These are phyloP conservation scores for Chrysodeixis includens DNA, from an alignment of 2,888 invertebrate genomes.

Conservation along the genomic window DNA sequence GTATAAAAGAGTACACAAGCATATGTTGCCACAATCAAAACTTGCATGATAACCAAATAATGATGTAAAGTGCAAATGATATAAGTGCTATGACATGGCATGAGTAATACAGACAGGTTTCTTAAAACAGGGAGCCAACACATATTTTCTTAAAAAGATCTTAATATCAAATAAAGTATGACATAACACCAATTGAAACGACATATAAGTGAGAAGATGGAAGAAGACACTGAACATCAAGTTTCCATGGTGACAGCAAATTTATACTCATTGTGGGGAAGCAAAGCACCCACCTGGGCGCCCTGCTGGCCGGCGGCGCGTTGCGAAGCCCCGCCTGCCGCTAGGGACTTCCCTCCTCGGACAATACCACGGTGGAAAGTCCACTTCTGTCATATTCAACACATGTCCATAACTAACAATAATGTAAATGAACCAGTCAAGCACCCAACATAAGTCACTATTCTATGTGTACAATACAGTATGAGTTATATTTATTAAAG, in stretches of 20 bases:
- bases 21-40: constrained; percentile 60
- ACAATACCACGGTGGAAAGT: constrained; percentile 94
- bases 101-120: constrained; percentile 55
- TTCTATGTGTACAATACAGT: constrained; percentile 24
- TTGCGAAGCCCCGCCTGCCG: constrained; percentile 85
- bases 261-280: constrained; percentile 68
- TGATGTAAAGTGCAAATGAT: constrained; percentile 52
- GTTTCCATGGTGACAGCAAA: constrained; percentile 64
- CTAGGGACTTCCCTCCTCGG: constrained; percentile 91
- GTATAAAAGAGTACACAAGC: constrained; percentile 52
- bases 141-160: constrained; percentile 49
- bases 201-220: constrained; percentile 63
- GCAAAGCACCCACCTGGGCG: constrained; percentile 88
- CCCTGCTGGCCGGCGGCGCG: constrained; percentile 82
- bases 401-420: constrained; percentile 70
- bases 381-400: constrained; percentile 92
- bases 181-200: constrained; percentile 60
- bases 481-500: constrained; percentile 25
- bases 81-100: constrained; percentile 43
- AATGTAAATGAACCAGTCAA: constrained; percentile 46
- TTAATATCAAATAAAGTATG: constrained; percentile 63
- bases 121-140: constrained; percentile 57
- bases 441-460: constrained; percentile 48
- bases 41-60: constrained; percentile 60
- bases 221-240: constrained; percentile 79